Evolutionary conservation across 2,797 vertebrate species (phyloP).

Genomic region (Leontocebus nigricollis): DNA sequence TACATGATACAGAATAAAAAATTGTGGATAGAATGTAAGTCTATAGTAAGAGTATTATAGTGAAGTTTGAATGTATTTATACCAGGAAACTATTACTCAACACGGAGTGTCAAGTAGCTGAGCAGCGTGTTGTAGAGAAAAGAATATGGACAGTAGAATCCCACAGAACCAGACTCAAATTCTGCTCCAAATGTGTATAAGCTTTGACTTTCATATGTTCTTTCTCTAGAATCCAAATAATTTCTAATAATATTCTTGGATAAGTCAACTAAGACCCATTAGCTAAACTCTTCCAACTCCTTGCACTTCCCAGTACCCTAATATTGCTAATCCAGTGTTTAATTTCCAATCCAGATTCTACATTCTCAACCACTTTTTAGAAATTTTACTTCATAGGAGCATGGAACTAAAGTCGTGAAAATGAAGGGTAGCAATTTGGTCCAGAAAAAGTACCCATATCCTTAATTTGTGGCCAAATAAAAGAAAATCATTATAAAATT

Average conservation of each 20-base stretch:
- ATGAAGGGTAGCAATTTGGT: slow-evolving; percentile 44
- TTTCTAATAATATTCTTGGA: not conserved
- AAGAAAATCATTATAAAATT: slow-evolving; percentile 62
- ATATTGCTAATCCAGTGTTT: slow-evolving; percentile 26
- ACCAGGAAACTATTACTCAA: not conserved
- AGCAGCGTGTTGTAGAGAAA: not conserved
- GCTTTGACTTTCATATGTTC: not conserved
- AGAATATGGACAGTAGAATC: not conserved
- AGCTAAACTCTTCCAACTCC: not conserved
- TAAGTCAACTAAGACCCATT: slow-evolving; percentile 21
- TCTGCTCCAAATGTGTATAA: not conserved
- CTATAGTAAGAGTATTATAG: not conserved
- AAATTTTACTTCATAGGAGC: slow-evolving; percentile 15
- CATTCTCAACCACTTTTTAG: slow-evolving; percentile 36
- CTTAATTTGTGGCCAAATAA: slow-evolving; percentile 56
- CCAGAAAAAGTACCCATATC: slow-evolving; percentile 18
- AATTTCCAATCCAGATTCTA: slow-evolving; percentile 37
- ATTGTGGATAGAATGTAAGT: not conserved
- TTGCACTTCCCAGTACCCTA: not conserved
- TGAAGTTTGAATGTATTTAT: not conserved
- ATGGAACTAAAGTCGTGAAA: slow-evolving; percentile 31
- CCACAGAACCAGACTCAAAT: not conserved
- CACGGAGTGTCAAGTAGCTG: not conserved
- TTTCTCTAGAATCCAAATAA: not conserved
- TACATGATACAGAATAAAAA: not conserved